phyloP scores from a whole-genome alignment of 37 sponge, comb jelly and placozoan species.

The Chondrosia reniformis region DNA sequence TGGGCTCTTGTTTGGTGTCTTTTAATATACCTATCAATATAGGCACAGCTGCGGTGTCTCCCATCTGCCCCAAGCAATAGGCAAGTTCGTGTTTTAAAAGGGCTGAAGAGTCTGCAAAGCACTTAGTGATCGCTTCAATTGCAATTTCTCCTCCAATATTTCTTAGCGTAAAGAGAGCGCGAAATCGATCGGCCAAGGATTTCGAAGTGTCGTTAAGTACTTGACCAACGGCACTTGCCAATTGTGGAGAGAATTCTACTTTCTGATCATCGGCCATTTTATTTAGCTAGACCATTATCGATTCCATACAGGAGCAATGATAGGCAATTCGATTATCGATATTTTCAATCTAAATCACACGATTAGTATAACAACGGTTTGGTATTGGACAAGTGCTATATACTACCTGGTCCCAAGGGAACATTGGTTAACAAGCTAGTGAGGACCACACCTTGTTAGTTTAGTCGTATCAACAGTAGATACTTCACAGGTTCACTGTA shows the following conservation, averaged over 20 bases:
- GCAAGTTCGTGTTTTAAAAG: constrained; percentile 98
- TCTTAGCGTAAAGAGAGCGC: constrained; percentile 93
- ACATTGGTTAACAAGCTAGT: no score
- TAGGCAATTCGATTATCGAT: no score
- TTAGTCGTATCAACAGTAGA: no score
- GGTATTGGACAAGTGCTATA: no score
- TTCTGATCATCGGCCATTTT: constrained; percentile 2
- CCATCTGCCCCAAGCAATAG: constrained; percentile 96
- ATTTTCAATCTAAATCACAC: no score
- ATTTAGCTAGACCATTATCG: neutral
- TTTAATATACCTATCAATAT: constrained; percentile 60
- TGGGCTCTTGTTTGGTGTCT: constrained; percentile 73
- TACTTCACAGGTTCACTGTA: no score
- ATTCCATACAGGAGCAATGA: no score
- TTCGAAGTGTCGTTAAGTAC: constrained; percentile 47
- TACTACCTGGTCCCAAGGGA: no score
- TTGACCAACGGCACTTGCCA: constrained; percentile 45
- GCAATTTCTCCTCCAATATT: constrained; percentile 63
- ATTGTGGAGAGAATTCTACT: neutral
- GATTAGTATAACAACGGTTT: no score
- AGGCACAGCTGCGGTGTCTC: constrained; percentile 56
- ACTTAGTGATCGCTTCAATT: constrained; percentile 61
- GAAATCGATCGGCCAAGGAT: constrained; percentile 73
- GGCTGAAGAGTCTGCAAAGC: constrained; percentile 63
- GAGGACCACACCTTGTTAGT: no score